phyloP scores from a whole-genome alignment of 2,113 vertebrate genomes.

The Cricetomys ansorgei region DNA sequence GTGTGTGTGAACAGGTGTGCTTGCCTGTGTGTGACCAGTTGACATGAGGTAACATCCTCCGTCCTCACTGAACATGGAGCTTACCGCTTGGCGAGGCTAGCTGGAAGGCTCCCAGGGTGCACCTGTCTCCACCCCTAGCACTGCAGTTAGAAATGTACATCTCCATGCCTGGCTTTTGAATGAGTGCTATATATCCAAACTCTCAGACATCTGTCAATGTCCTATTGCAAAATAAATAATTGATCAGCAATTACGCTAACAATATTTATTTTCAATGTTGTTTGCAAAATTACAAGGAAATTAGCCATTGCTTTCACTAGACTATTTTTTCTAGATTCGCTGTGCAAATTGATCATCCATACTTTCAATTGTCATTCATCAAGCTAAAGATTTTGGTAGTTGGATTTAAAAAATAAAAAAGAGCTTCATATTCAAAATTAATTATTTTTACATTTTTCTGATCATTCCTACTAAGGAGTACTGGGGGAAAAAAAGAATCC shows the following conservation, averaged over 20 bases:
- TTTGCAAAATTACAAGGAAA: not conserved
- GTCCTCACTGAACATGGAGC: not conserved
- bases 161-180: not conserved
- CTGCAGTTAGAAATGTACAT: not conserved
- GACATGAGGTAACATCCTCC: not conserved
- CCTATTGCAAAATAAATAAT: constrained; percentile 20
- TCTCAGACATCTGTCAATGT: not conserved
- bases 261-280: not conserved
- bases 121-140: not conserved
- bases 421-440: constrained; percentile 1
- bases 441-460: not conserved
- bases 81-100: not conserved
- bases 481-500: not conserved
- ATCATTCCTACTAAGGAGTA: not conserved
- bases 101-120: not conserved
- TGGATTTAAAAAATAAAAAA: constrained; percentile 25
- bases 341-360: not conserved
- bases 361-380: not conserved
- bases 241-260: not conserved
- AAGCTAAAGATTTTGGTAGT: constrained; percentile 8
- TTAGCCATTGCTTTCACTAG: not conserved
- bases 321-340: not conserved
- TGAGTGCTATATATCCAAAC: not conserved
- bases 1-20: not conserved
- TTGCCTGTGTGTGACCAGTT: not conserved